phyloP scores from a whole-genome alignment of 30 jellyfish, hydroid and myxozoan genomes.

The Hydractinia symbiolongicarpus region DNA sequence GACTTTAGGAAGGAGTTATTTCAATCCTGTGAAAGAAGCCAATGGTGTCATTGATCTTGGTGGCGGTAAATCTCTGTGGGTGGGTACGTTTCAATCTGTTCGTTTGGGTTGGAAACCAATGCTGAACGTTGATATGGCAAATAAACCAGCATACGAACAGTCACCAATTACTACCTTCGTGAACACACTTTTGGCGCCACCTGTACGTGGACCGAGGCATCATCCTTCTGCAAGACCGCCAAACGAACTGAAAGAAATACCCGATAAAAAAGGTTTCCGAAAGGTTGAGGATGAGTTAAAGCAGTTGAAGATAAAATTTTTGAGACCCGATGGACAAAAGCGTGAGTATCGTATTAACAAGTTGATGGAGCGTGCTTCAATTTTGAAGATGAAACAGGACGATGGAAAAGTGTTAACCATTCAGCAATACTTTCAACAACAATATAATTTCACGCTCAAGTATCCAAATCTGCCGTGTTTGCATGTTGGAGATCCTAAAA shows the following conservation, averaged over 20 bases:
- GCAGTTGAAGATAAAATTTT: slow-evolving; percentile 34
- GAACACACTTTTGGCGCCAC: neutral
- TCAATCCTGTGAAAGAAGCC: slow-evolving; percentile 32
- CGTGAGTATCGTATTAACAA: slow-evolving; percentile 39
- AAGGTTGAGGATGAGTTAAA: slow-evolving; percentile 21
- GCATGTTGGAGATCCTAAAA: slow-evolving; percentile 38
- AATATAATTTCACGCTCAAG: slow-evolving; percentile 32
- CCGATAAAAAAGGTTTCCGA: neutral
- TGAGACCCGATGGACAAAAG: slow-evolving; percentile 42
- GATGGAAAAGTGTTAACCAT: slow-evolving; percentile 22
- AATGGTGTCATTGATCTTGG: slow-evolving; percentile 35
- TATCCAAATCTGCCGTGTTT: slow-evolving; percentile 53
- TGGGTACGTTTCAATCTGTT: slow-evolving; percentile 38
- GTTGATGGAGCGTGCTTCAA: slow-evolving; percentile 33
- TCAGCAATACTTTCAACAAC: slow-evolving; percentile 39
- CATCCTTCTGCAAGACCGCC: neutral
- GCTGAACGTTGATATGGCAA: slow-evolving; percentile 40
- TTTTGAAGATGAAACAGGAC: slow-evolving; percentile 28
- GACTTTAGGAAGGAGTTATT: slow-evolving; percentile 42
- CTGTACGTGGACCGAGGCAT: neutral
- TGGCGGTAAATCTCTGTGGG: slow-evolving; percentile 47
- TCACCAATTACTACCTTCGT: slow-evolving; percentile 34
- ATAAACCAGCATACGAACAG: slow-evolving; percentile 41
- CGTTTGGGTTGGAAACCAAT: slow-evolving; percentile 51
- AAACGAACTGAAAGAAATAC: slow-evolving; percentile 6